phyloP scores from a whole-genome alignment of 2,888 invertebrate species.

The Dichetophora obliterata region DNA sequence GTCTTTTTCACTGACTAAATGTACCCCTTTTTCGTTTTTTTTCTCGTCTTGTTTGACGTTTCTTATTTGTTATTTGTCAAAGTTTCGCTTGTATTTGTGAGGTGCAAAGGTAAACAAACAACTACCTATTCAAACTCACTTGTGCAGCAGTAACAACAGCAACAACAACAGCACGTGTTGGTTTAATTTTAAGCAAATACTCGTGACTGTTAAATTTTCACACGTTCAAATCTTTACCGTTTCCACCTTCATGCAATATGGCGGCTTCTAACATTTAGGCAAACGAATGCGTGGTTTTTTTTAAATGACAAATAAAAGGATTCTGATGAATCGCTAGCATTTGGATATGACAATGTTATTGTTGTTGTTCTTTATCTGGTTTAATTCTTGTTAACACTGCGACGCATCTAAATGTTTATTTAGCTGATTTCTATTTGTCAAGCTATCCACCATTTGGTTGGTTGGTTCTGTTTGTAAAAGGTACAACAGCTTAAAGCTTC shows the following conservation, averaged over 20 bases:
- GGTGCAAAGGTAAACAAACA: constrained; percentile 34
- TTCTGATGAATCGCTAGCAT: constrained; percentile 12
- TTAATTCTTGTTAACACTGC: constrained; percentile 24
- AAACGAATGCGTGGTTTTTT: neutral
- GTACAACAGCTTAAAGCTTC: neutral
- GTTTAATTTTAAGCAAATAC: constrained; percentile 39
- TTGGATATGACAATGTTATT: constrained; percentile 44
- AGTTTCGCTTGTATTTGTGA: constrained; percentile 26
- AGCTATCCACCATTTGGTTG: neutral
- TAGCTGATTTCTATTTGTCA: constrained; percentile 25
- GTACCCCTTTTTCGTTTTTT: constrained; percentile 3
- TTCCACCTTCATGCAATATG: too few species aligned
- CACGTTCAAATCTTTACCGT: neutral
- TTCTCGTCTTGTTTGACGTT: neutral
- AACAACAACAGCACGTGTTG: constrained; percentile 18
- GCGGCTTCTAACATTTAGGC: neutral
- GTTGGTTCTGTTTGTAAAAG: neutral
- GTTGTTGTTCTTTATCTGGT: constrained; percentile 14
- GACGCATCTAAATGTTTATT: constrained; percentile 4
- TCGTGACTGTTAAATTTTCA: neutral
- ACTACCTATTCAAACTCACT: neutral
- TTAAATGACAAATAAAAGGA: constrained; percentile 17
- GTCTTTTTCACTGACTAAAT: neutral
- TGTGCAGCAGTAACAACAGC: neutral
- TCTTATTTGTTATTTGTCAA: constrained; percentile 12